These are phyloP conservation scores for Zonitis immaculata DNA, from an alignment of 2,888 invertebrate species.

Conservation along the genomic window DNA sequence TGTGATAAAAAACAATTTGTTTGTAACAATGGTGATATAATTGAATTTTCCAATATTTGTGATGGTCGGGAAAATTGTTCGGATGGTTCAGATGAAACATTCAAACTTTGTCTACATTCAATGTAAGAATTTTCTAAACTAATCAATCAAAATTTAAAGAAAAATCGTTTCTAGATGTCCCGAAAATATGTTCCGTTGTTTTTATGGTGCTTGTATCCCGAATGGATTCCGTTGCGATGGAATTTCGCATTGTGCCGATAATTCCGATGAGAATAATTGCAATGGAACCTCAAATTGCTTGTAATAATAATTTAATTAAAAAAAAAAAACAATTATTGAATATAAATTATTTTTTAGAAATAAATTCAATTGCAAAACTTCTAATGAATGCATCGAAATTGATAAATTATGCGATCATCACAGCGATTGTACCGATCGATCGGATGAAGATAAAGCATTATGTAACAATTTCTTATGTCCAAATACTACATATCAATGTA, in stretches of 20 bases:
- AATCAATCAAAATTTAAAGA: not conserved
- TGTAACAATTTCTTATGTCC: conserved; percentile 27
- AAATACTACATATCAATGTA: conserved; percentile 26
- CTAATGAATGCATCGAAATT: not conserved
- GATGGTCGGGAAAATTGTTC: not conserved
- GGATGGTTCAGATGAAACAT: not conserved
- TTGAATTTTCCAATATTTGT: not conserved
- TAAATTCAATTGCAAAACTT: not conserved
- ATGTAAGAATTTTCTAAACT: not conserved
- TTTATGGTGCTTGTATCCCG: conserved; percentile 41
- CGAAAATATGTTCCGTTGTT: conserved; percentile 35
- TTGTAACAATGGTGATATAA: not conserved
- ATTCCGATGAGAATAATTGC: conserved; percentile 35
- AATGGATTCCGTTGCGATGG: conserved; percentile 36
- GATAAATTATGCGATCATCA: not conserved
- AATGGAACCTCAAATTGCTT: conserved; percentile 12
- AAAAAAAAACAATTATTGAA: not conserved
- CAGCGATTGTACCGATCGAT: not conserved
- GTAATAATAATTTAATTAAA: not conserved
- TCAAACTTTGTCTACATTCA: not conserved
- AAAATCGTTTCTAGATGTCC: conserved; percentile 25
- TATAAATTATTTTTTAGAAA: not conserved
- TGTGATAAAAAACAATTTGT: not conserved
- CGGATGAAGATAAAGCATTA: not conserved
- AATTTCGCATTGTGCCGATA: conserved; percentile 33